These are phyloP conservation scores for Linhomoeus sp. DNA, from an alignment of 2,888 invertebrate genomes.

Conservation along the genomic window DNA sequence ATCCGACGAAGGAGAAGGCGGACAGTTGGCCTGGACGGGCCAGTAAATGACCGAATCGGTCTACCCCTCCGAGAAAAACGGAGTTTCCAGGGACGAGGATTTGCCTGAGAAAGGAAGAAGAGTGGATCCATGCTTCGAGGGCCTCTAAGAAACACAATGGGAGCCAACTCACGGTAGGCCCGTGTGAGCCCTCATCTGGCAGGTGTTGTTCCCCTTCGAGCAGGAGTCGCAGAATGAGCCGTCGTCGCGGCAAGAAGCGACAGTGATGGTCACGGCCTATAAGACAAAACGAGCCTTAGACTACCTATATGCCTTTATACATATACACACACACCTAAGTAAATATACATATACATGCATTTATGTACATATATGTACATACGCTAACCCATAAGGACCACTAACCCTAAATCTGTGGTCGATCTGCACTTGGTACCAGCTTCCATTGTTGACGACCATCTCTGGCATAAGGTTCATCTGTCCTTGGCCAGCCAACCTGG, in stretches of 20 bases:
- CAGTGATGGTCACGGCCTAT: slow-evolving; percentile 5
- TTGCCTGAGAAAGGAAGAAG: slow-evolving; percentile 43
- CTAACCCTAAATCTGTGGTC: slow-evolving; percentile 18
- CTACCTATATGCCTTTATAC: not conserved
- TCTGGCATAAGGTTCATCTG: slow-evolving; percentile 31
- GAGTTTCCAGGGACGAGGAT: slow-evolving; percentile 74
- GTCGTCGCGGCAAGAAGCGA: not conserved
- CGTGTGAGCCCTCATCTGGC: slow-evolving; percentile 1
- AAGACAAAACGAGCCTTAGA: not conserved
- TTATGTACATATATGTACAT: not conserved
- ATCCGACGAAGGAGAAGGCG: slow-evolving; percentile 79
- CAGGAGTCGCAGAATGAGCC: slow-evolving; percentile 1
- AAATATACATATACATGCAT: too few species aligned
- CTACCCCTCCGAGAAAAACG: slow-evolving; percentile 61
- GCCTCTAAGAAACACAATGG: not conserved
- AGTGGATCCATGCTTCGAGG: not conserved
- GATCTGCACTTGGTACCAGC: slow-evolving; percentile 62
- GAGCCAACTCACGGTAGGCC: slow-evolving; percentile 1
- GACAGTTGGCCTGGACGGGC: slow-evolving; percentile 73
- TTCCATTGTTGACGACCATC: slow-evolving; percentile 49
- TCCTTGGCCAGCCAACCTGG: slow-evolving; percentile 68
- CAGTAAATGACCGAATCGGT: slow-evolving; percentile 60
- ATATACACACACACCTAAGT: too few species aligned
- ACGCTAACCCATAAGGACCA: not conserved
- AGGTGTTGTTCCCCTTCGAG: not conserved